phyloP scores from a whole-genome alignment of 2,888 invertebrate species.

The Pandemis heparana region DNA sequence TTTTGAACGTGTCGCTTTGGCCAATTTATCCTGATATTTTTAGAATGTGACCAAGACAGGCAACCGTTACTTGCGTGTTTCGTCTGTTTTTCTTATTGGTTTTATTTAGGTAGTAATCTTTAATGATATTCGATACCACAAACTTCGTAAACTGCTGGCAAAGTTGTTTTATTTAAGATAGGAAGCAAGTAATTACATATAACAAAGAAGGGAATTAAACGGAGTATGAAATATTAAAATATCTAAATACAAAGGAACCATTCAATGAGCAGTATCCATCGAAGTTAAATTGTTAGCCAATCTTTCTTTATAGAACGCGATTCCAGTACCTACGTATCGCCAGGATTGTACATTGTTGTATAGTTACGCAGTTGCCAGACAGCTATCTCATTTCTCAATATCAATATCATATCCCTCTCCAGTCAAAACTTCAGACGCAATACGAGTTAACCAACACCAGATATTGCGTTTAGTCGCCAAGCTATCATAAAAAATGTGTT shows the following conservation, averaged over 20 bases:
- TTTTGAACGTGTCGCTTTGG: conserved; percentile 34
- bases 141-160: neutral
- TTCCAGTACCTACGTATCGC: neutral
- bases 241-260: neutral
- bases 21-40: conserved; percentile 58
- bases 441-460: conserved; percentile 27
- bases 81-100: conserved; percentile 5
- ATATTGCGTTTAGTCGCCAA: conserved; percentile 65
- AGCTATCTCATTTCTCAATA: conserved; percentile 6
- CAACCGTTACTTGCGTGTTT: conserved; percentile 46
- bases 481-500: conserved; percentile 52
- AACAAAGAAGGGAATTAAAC: too few relatives aligned
- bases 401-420: conserved; percentile 7
- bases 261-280: too few relatives aligned
- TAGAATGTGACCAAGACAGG: conserved; percentile 57
- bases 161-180: too few relatives aligned
- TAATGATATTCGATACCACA: neutral
- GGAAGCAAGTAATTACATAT: too few relatives aligned
- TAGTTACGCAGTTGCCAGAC: conserved; percentile 1
- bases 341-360: neutral
- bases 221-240: neutral
- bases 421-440: conserved; percentile 38
- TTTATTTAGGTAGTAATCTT: conserved; percentile 5
- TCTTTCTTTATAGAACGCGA: neutral
- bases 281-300: neutral